A percentile compares a stretch with the other conserved stretches of the same genome.
Conservation (phyloP, 2,888 invertebrate genomes). For the Lottia gigantea region DNA sequence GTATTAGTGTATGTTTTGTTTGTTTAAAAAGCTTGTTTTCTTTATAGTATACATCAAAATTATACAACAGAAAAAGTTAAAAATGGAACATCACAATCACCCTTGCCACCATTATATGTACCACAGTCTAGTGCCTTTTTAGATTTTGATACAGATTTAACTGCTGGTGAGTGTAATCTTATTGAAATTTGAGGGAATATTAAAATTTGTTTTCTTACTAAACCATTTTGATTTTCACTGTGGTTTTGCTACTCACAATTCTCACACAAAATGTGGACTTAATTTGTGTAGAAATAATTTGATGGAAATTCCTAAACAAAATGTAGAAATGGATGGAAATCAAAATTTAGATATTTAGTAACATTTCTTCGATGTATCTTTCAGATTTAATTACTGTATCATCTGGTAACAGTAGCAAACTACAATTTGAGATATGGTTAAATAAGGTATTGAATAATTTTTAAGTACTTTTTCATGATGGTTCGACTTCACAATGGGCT, state of each 20-base stretch:
- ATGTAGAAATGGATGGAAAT: no score
- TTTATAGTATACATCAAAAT: slow-evolving; percentile 37
- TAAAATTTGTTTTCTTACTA: neutral
- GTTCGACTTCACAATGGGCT: no score
- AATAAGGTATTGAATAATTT: slow-evolving; percentile 37
- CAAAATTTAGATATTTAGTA: no score
- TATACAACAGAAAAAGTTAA: slow-evolving; percentile 26
- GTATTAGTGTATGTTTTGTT: no score
- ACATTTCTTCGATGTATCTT: slow-evolving; percentile 17
- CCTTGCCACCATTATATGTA: slow-evolving; percentile 35
- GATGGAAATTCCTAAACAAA: no score
- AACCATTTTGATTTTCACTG: no score
- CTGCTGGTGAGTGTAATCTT: slow-evolving; percentile 70
- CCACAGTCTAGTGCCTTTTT: slow-evolving; percentile 92
- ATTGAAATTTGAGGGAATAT: no score
- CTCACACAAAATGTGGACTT: no score
- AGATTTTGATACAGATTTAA: slow-evolving; percentile 86
- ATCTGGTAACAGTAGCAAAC: slow-evolving; percentile 67
- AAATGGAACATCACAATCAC: slow-evolving; percentile 19
- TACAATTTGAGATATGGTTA: slow-evolving; percentile 51
- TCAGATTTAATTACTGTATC: slow-evolving; percentile 82
- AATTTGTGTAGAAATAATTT: no score
- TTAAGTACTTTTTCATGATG: no score
- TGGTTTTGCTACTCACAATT: no score
- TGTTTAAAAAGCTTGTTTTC: neutral